Evolutionary conservation across 2,888 invertebrate species (phyloP).

Genomic region (Pristionchus arcanus): DNA sequence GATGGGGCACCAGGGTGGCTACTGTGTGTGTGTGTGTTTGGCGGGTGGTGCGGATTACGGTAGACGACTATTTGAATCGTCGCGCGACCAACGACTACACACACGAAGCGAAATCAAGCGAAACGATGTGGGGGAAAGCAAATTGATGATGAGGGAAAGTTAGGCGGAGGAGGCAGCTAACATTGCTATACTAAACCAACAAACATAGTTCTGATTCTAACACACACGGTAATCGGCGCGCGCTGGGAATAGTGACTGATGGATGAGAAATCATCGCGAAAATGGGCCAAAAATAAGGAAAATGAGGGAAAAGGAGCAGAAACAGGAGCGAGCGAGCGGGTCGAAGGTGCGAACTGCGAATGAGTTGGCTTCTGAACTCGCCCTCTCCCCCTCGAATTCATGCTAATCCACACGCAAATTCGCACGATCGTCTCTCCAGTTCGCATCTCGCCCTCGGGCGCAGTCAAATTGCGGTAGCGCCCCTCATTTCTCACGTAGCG

Average conservation of each 20-base stretch:
- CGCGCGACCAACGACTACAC: background rate
- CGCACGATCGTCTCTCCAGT: background rate
- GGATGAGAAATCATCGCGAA: background rate
- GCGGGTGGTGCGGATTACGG: conserved; percentile 15
- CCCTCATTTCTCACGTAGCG: background rate
- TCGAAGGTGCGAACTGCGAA: background rate
- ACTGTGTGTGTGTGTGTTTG: conserved; percentile 37
- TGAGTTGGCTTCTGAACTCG: background rate
- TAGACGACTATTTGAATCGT: conserved; percentile 49
- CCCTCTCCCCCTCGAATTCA: background rate
- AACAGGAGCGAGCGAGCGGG: background rate
- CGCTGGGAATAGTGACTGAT: background rate
- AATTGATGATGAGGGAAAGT: conserved; percentile 16
- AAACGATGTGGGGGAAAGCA: background rate
- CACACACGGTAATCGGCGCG: background rate
- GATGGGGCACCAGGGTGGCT: conserved; percentile 29
- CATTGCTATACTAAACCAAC: background rate
- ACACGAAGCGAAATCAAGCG: conserved; percentile 34
- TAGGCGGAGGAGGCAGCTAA: background rate
- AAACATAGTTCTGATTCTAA: background rate
- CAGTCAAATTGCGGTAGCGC: background rate
- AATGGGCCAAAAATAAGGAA: background rate
- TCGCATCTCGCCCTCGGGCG: background rate
- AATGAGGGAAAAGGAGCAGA: background rate
- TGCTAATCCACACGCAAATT: conserved; percentile 18